phyloP scores from a whole-genome alignment of 2,797 vertebrate species.

The Artibeus jamaicensis region DNA sequence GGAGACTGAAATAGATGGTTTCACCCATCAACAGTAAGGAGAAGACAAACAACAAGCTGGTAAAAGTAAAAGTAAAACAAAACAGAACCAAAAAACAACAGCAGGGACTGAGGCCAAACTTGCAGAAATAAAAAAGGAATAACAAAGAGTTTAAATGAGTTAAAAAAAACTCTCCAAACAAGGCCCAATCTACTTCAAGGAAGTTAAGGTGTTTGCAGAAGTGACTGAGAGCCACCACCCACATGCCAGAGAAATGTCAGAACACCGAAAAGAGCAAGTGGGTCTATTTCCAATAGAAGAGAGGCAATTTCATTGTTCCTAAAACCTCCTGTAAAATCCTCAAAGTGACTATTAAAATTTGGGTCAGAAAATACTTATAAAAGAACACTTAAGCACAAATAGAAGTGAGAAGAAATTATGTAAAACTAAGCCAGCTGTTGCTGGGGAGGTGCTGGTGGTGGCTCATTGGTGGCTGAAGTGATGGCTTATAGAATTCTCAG shows the following conservation, averaged over 20 bases:
- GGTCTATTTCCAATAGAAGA: background rate
- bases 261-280: background rate
- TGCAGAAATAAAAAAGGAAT: background rate
- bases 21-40: background rate
- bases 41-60: background rate
- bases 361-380: background rate
- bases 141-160: background rate
- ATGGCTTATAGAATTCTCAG: background rate
- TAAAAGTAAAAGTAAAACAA: background rate
- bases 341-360: background rate
- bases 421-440: background rate
- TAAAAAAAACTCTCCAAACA: background rate
- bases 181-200: background rate
- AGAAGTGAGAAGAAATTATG: background rate
- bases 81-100: background rate
- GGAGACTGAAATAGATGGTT: background rate
- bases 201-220: background rate
- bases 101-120: background rate
- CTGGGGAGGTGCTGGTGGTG: too few species aligned
- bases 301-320: background rate
- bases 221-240: background rate
- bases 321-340: background rate
- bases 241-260: background rate
- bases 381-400: background rate
- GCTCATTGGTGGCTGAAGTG: background rate